phyloP scores from a whole-genome alignment of 1,140 invertebrate genomes.

The Ctenoplectra terminalis region DNA sequence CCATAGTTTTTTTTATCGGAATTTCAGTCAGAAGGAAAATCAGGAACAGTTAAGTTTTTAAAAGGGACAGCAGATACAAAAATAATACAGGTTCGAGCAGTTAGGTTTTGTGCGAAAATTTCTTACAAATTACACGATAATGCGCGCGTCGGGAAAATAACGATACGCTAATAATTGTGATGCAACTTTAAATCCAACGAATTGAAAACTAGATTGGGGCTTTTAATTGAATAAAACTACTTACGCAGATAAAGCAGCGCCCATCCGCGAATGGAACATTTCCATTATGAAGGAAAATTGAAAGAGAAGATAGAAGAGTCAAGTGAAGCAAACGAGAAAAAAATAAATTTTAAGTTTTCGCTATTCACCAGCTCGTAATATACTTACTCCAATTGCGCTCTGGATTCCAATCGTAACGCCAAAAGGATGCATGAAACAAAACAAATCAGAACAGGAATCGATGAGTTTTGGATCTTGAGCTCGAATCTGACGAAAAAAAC shows the following conservation, averaged over 20 bases:
- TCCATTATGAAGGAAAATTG: conserved; percentile 63
- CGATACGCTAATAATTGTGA: neutral
- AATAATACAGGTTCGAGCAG: neutral
- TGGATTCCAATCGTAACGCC: conserved; percentile 77
- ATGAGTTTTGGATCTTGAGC: conserved; percentile 39
- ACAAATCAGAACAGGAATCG: conserved; percentile 68
- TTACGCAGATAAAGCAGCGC: conserved; percentile 56
- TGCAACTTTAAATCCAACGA: neutral
- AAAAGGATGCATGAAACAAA: conserved; percentile 83
- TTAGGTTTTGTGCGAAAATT: neutral
- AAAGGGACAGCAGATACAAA: neutral
- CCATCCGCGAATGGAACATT: conserved; percentile 43
- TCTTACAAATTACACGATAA: neutral
- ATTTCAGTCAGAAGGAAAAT: neutral
- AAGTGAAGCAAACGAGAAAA: conserved; percentile 53
- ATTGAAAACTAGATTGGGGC: neutral
- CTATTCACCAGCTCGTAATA: conserved; percentile 45
- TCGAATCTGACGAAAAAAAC: neutral
- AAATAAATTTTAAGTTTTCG: conserved; percentile 42
- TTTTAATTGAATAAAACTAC: conserved; percentile 46
- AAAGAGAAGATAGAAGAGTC: conserved; percentile 61
- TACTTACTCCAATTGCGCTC: conserved; percentile 87
- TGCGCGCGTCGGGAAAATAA: neutral
- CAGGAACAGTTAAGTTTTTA: neutral
- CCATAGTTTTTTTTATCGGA: neutral